Base-by-base conservation (phyloP, 30 jellyfish, hydroid and myxozoan genomes). In the Pelagia noctiluca region DNA sequence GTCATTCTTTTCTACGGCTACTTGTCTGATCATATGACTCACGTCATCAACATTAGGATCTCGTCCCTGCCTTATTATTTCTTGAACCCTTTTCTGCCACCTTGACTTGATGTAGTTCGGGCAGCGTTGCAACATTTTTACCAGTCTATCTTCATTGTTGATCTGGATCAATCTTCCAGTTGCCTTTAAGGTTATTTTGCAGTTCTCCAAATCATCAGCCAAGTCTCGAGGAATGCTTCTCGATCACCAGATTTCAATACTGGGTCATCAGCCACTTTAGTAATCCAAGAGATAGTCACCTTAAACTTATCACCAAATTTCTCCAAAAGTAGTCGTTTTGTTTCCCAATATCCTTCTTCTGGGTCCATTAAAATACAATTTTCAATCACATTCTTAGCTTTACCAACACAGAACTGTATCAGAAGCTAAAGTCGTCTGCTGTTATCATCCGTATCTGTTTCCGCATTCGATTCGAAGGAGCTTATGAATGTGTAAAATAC, bases 81-180 rank as follows among this genome's bases (percentile, higher is more conserved):
- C n/a, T n/a, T 60, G 72, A 24, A 60, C 72, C 72, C 72, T n/a
- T 60, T 60, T 60, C 35, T 60, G 72, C 72, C 72, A n/a, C 72
- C 72, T 60, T 60, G 72, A 60, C 72, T 60, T 60, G 72, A 60
- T 24, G 35, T 60, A 60, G 21, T 60, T 60, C 35, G 72, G 72
- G 22, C 72, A 4, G 72, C 35, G 72, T 4, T 60, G 72, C 72
- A 60, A n/a, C 34, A 60, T 60, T 60, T n/a, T 60, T 60, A 60
- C 8, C 72, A 60, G 23, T 60, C 72, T 60, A 60, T 60, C 72
- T 60, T 60, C 72, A 60, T n/a, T n/a, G n/a, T n/a, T n/a, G n/a
- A n/a, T n/a, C n/a, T n/a, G n/a, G n/a, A n/a, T n/a, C n/a, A n/a
- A n/a, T n/a, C n/a, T n/a, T n/a, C n/a, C n/a, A n/a, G n/a, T n/a